Evolutionary conservation across 1,140 invertebrate genomes (phyloP).

Genomic region (Portunus trituberculatus): DNA sequence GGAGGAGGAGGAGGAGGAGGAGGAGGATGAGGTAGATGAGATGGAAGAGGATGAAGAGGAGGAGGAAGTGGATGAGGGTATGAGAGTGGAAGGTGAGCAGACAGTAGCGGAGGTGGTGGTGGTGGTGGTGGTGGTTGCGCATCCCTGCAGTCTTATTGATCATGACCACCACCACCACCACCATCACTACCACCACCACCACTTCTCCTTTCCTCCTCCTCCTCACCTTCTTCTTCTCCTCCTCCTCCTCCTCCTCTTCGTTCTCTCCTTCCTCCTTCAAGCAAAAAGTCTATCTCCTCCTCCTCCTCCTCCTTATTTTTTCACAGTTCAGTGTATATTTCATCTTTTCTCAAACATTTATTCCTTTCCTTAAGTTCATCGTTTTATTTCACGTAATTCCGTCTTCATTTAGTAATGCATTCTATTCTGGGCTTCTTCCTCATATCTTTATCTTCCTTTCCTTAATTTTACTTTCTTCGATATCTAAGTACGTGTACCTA

Average conservation of each 20-base stretch:
- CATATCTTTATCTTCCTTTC: neutral
- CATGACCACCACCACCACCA: neutral
- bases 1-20: no score
- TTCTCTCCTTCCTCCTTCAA: neutral
- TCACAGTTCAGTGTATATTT: no score
- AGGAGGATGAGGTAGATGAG: no score
- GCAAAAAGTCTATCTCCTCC: neutral
- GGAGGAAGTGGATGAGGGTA: no score
- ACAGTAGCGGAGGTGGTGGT: neutral
- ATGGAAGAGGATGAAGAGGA: no score
- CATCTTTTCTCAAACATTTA: no score
- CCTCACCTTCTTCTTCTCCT: neutral
- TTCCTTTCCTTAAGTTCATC: neutral
- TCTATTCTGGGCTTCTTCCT: neutral
- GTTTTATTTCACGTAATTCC: neutral
- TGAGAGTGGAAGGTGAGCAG: no score
- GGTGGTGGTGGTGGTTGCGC: conserved; percentile 3
- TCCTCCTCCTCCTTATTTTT: neutral
- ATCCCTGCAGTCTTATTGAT: conserved; percentile 9
- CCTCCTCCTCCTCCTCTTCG: neutral
- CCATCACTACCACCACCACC: conserved; percentile 29
- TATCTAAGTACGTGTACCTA: neutral
- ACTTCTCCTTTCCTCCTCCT: neutral
- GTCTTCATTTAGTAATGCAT: neutral
- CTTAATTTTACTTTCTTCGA: neutral